Evolutionary conservation across 1,140 invertebrate species (phyloP), one percentile per base, ranked within the genome.

Genomic region (Drosophila pruinosa): DNA sequence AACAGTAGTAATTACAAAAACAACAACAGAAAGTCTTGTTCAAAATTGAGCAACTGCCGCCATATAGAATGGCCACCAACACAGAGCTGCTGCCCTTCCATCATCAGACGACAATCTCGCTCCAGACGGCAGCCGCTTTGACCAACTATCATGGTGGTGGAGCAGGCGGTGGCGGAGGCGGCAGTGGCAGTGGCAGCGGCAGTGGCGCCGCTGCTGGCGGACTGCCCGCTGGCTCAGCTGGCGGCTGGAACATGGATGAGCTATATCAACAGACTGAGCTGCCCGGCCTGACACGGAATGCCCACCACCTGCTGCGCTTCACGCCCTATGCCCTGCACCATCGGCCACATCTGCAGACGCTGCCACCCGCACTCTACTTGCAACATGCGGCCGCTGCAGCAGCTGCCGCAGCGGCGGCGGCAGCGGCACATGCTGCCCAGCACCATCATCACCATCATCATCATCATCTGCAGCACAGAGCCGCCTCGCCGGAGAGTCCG

Each of bases 401-500:
- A 24, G 59, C 71, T 3, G 62, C 89, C 34, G 62, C 89, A 34
- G 82, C 86, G 2, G 83, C 89, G 15, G 83, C 88, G n/a, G 81
- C 82, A 6, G 89, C 89, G 2, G 89, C 89, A 3, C 89, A 89
- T 1, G 89, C 88, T 61, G 77, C 76, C 21, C 78, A 85, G 41
- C 82, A 83, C 12, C 89, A 90, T 45, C 89, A 90, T 62, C 70
- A 78, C 10, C 89, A 90, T 24, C 88, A 89, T 21, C 89, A 89
- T 45, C 81, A 85, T 28, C 82, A 81, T 62, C 75, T 77, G 36
- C 85, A 88, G 65, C 90, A 89, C 93, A 75, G 94, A 93, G 92
- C 94, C 70, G 90, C 92, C 69, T 72, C 90, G 73, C 81, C 81
- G 56, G 80, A 83, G 31, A 89, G 86, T 58, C 80, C 89, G 19